phyloP scores from a whole-genome alignment of 2,888 invertebrate genomes.

The Aromia moschata region DNA sequence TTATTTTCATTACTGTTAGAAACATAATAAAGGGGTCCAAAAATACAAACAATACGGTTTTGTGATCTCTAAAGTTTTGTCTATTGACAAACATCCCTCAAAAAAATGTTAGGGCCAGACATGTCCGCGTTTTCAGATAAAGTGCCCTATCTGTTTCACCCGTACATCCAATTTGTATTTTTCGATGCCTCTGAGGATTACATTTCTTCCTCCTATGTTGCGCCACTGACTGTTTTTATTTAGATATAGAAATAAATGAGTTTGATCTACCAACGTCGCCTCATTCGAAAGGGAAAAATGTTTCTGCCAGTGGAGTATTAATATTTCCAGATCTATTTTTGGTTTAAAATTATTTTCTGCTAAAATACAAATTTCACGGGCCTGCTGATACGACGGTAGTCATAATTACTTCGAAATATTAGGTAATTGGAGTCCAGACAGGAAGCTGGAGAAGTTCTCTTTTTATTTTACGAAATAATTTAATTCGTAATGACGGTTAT shows the following conservation, averaged over 20 bases:
- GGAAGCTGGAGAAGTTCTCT: not conserved
- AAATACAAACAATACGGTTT: no score
- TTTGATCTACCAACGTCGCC: slow-evolving; percentile 36
- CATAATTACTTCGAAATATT: slow-evolving; percentile 7
- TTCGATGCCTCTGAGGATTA: no score
- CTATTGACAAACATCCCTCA: no score
- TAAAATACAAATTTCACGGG: slow-evolving; percentile 11
- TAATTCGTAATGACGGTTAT: not conserved
- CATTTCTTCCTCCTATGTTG: no score
- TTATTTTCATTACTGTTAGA: no score
- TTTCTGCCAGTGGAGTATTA: slow-evolving; percentile 7
- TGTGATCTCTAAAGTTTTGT: no score
- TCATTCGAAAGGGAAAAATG: slow-evolving; percentile 22
- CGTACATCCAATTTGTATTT: no score
- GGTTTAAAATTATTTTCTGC: slow-evolving; percentile 15
- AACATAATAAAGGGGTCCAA: no score
- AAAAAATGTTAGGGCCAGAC: no score
- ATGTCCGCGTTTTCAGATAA: no score
- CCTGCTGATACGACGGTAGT: slow-evolving; percentile 1
- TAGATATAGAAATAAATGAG: slow-evolving; percentile 33
- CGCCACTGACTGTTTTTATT: no score
- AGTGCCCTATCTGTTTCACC: no score
- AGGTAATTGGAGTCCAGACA: not conserved
- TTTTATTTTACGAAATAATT: not conserved
- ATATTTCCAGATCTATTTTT: slow-evolving; percentile 15